phyloP scores from a whole-genome alignment of 2,113 vertebrate species.

The Pseudorectes ferrugineus region DNA sequence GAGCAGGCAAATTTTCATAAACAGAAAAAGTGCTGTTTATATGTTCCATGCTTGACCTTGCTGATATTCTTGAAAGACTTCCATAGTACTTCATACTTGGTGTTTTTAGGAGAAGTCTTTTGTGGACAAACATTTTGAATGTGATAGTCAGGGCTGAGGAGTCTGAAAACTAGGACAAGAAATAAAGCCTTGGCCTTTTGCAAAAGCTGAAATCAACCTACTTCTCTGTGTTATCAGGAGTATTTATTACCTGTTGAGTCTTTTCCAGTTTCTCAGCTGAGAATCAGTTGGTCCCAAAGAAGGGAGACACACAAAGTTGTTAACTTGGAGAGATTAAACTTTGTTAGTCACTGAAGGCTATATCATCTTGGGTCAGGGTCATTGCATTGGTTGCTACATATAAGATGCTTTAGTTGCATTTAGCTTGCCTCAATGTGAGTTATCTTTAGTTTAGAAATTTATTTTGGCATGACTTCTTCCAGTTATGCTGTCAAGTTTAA shows the following conservation, averaged over 20 bases:
- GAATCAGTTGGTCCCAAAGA: background rate
- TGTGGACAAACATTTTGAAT: background rate
- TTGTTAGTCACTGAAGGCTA: background rate
- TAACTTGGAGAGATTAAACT: background rate
- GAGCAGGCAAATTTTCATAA: background rate
- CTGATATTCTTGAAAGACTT: background rate
- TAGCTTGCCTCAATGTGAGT: background rate
- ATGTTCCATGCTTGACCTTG: background rate
- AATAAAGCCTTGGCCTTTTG: background rate
- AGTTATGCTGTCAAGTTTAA: background rate
- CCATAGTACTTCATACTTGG: background rate
- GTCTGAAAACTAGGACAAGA: background rate
- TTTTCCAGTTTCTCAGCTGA: background rate
- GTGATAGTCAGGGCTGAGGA: background rate
- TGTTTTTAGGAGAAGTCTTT: background rate
- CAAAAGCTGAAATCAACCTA: background rate
- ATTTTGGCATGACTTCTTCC: background rate
- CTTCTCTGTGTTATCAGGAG: background rate
- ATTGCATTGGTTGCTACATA: background rate
- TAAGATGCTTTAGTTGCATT: background rate
- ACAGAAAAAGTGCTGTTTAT: background rate
- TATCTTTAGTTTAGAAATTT: constrained; percentile 6
- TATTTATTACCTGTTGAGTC: background rate
- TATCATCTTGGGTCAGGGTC: background rate
- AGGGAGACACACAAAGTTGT: background rate